Evolutionary conservation across 2,888 invertebrate species (phyloP).

Genomic region (Lepidonotus clava): DNA sequence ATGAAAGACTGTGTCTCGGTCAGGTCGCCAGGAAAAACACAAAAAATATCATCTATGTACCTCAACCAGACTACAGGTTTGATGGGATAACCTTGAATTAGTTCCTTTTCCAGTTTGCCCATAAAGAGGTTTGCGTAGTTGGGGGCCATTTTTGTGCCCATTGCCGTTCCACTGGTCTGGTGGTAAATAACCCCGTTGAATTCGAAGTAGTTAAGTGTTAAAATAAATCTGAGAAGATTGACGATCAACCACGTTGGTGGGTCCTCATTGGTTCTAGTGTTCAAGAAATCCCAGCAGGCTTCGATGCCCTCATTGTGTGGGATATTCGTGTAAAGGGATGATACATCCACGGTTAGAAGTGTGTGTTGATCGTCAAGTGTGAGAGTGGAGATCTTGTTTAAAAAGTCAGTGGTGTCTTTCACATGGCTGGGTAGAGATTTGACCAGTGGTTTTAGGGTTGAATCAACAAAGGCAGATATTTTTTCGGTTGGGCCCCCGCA

Average conservation of each 20-base stretch:
- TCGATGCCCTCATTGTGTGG: neutral
- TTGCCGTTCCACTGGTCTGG: neutral
- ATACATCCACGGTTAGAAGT: neutral
- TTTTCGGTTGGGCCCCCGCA: neutral
- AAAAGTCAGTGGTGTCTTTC: neutral
- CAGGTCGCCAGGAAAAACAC: neutral
- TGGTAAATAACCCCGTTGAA: neutral
- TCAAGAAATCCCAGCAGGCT: neutral
- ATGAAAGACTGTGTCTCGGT: neutral
- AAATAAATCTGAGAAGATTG: neutral
- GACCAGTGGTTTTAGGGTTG: neutral
- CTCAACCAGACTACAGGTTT: neutral
- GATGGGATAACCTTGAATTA: neutral
- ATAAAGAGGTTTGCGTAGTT: neutral
- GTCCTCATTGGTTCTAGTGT: neutral
- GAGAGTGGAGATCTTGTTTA: neutral
- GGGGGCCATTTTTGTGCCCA: neutral
- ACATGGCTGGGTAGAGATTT: neutral
- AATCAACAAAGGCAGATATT: neutral
- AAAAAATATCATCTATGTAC: constrained; percentile 4
- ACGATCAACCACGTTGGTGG: neutral
- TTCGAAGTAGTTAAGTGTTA: neutral
- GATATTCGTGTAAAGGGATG: neutral
- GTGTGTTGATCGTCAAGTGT: neutral
- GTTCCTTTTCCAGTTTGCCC: neutral